phyloP scores from a whole-genome alignment of 2,888 invertebrate species.

The Molanna angustata region DNA sequence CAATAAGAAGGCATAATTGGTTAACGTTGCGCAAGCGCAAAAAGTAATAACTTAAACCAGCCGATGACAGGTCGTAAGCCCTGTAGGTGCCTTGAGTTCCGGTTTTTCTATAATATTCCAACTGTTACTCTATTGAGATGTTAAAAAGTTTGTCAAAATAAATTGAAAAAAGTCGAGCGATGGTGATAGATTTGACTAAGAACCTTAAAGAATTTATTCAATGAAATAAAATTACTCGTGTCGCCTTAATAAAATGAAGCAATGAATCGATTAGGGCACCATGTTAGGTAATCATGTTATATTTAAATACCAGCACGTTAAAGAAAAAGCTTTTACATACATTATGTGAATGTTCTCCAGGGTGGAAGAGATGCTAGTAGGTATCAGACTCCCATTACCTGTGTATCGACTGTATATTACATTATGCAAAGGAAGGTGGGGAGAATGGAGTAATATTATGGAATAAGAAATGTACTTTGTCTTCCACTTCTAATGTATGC shows the following conservation, averaged over 20 bases:
- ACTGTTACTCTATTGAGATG: too few species aligned
- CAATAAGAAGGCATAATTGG: too few species aligned
- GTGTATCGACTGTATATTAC: conserved; percentile 23
- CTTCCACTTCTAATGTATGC: too few species aligned
- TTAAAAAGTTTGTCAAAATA: too few species aligned
- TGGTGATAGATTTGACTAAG: background rate
- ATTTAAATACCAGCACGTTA: background rate
- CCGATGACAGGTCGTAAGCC: too few species aligned
- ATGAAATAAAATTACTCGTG: background rate
- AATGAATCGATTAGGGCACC: background rate
- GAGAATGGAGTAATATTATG: too few species aligned
- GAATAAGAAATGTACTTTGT: too few species aligned
- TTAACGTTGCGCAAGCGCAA: too few species aligned
- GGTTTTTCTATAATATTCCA: too few species aligned
- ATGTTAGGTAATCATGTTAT: background rate
- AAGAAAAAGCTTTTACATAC: background rate
- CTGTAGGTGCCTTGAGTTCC: too few species aligned
- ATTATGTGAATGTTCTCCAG: background rate
- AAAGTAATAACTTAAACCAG: too few species aligned
- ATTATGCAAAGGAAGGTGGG: conserved; percentile 28
- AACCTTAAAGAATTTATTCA: background rate
- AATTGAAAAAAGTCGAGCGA: background rate
- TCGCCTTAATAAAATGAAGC: too few species aligned
- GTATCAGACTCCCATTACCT: conserved; percentile 31
- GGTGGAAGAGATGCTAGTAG: conserved; percentile 8